Evolutionary conservation across 2,113 vertebrate species (phyloP), one percentile per base, ranked within the genome.

Genomic region (Tautogolabrus adspersus): DNA sequence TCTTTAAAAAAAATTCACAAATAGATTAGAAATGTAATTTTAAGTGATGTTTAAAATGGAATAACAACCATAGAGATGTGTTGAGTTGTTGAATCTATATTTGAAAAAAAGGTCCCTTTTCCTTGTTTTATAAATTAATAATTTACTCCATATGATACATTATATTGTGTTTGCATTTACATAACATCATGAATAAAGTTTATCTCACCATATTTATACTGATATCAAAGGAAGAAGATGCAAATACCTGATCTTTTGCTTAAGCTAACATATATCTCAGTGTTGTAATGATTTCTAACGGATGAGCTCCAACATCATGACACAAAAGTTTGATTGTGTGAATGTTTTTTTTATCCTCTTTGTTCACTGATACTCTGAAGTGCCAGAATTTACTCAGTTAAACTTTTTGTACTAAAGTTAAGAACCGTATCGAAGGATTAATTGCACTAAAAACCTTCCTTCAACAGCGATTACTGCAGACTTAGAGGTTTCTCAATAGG

Each of bases 391-490:
- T 69, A 1, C 2, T 37, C 18, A 19, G 3, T 3, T 13, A 4
- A 52, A 22, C 19, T 9, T 34, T 71, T 56, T 60, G 42, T 51
- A 30, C 7, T 5, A 2, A 11, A 22, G 18, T 12, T 65, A n/a
- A 52, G 22, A 66, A 70, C 21, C 72, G 18, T 77, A 51, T 12
- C 21, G 16, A 19, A 62, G 62, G 19, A 66, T 15, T 6, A 8
- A 54, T 13, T 8, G 6, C 13, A 44, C 13, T 23, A 13, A 72
- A 64, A 0, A 6, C 52, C 52, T 61, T 81, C 49, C 57, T 42
- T 81, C 72, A 85, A 37, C 58, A 64, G 18, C 10, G 1, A 46
- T 46, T 57, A 15, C n/a, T 2, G 18, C 75, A 47, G 51, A 46
- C 3, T 18, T 4, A 60, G 2, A 4, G 69, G 8, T 67, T 59